phyloP scores from a whole-genome alignment of 2,113 vertebrate species.

The Furnarius figulus region DNA sequence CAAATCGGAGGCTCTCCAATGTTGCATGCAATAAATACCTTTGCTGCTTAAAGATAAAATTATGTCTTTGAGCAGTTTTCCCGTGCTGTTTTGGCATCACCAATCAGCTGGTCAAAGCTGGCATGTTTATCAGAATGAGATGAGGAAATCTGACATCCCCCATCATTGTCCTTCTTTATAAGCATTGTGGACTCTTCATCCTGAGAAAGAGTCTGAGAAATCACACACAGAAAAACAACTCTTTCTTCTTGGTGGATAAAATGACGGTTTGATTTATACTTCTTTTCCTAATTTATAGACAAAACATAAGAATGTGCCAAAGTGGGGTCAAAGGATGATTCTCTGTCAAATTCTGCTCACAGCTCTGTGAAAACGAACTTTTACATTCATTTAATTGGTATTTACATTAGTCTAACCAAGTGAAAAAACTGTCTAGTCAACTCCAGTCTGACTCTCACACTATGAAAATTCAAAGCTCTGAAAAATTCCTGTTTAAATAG shows the following conservation, averaged over 20 bases:
- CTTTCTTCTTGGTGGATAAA: neutral
- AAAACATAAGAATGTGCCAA: neutral
- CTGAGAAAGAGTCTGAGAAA: neutral
- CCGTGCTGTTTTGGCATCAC: too few relatives aligned
- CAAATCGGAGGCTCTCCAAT: too few relatives aligned
- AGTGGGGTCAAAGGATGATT: neutral
- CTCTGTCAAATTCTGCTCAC: neutral
- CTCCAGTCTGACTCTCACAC: neutral
- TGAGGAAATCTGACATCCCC: neutral
- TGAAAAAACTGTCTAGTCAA: neutral
- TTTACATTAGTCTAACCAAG: neutral
- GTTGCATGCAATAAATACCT: too few relatives aligned
- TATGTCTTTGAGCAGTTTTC: too few relatives aligned
- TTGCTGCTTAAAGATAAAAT: too few relatives aligned
- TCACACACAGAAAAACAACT: neutral
- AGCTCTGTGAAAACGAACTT: neutral
- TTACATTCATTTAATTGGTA: neutral
- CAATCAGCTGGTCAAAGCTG: neutral
- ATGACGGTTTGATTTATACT: neutral
- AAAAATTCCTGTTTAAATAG: neutral
- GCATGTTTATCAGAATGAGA: neutral
- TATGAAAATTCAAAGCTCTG: neutral
- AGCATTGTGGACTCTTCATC: neutral
- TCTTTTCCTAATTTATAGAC: neutral
- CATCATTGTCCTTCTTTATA: neutral